phyloP scores from a whole-genome alignment of 2,888 invertebrate genomes.

The Eristalis arbustorum region DNA sequence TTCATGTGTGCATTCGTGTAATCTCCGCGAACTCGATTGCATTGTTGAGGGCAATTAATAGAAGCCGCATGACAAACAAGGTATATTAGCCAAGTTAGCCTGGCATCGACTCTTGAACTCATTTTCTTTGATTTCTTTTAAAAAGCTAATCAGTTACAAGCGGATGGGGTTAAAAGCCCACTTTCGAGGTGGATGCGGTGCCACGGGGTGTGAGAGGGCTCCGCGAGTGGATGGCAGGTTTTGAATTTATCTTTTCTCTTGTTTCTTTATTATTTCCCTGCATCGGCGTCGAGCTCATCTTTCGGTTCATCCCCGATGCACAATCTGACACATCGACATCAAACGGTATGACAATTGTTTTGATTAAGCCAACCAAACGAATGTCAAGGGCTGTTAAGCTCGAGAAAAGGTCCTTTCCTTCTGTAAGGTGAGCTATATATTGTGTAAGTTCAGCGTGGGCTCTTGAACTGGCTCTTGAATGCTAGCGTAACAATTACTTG shows the following conservation, averaged over 20 bases:
- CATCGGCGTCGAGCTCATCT: constrained; percentile 31
- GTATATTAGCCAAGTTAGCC: constrained; percentile 60
- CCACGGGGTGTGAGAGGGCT: not conserved
- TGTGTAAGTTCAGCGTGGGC: not conserved
- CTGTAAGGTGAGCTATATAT: not conserved
- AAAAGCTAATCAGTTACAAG: constrained; percentile 63
- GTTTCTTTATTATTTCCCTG: constrained; percentile 28
- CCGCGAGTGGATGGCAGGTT: not conserved
- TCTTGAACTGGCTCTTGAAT: constrained; percentile 19
- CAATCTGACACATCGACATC: constrained; percentile 41
- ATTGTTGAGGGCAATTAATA: constrained; percentile 66
- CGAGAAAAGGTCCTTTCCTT: constrained; percentile 19
- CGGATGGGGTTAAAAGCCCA: constrained; percentile 40
- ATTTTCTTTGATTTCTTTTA: constrained; percentile 65
- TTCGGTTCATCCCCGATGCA: constrained; percentile 29
- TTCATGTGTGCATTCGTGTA: constrained; percentile 8
- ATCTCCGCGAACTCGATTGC: constrained; percentile 35
- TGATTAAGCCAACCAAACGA: constrained; percentile 58
- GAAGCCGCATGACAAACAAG: constrained; percentile 53
- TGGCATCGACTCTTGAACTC: constrained; percentile 62
- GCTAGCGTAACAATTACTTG: constrained; percentile 4
- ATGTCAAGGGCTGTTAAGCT: constrained; percentile 50
- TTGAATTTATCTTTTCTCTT: constrained; percentile 4
- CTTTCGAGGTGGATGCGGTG: not conserved
- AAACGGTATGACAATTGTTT: constrained; percentile 68